Evolutionary conservation across 2,888 invertebrate genomes (phyloP).

Genomic region (Iphiclides podalirius): DNA sequence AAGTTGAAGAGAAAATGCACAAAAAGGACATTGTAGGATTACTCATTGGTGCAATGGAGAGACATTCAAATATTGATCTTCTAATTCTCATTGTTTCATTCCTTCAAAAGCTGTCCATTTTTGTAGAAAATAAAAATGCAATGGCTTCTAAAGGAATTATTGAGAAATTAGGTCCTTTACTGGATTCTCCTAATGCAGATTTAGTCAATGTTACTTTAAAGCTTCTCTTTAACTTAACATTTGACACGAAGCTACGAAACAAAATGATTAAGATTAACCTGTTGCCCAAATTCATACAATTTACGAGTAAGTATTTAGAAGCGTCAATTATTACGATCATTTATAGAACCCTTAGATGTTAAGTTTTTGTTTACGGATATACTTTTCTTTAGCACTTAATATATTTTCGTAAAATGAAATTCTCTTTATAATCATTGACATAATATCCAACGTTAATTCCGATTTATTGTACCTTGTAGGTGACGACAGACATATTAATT

Average conservation of each 20-base stretch:
- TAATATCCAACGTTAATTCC: no score
- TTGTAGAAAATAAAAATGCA: conserved; percentile 95
- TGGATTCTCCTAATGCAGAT: conserved; percentile 84
- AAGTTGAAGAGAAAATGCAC: conserved; percentile 98
- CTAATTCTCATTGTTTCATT: conserved; percentile 95
- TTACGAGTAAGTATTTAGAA: conserved; percentile 83
- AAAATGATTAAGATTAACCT: conserved; percentile 95
- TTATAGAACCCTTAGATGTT: no score
- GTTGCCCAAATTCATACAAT: conserved; percentile 92
- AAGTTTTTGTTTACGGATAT: no score
- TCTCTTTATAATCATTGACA: no score
- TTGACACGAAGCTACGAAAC: conserved; percentile 91
- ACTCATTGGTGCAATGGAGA: conserved; percentile 92
- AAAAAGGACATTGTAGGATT: conserved; percentile 94
- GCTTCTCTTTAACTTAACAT: conserved; percentile 96
- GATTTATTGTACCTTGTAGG: no score
- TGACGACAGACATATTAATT: conserved; percentile 88
- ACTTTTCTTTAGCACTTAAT: no score
- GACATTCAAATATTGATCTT: conserved; percentile 92
- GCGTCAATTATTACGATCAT: no score
- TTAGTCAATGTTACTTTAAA: conserved; percentile 91
- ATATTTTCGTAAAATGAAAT: no score
- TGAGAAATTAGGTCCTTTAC: conserved; percentile 90
- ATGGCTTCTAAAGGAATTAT: conserved; percentile 91
- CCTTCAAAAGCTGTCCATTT: conserved; percentile 96